Base-by-base conservation (phyloP, 2,888 invertebrate species). In the Apamea anceps region DNA sequence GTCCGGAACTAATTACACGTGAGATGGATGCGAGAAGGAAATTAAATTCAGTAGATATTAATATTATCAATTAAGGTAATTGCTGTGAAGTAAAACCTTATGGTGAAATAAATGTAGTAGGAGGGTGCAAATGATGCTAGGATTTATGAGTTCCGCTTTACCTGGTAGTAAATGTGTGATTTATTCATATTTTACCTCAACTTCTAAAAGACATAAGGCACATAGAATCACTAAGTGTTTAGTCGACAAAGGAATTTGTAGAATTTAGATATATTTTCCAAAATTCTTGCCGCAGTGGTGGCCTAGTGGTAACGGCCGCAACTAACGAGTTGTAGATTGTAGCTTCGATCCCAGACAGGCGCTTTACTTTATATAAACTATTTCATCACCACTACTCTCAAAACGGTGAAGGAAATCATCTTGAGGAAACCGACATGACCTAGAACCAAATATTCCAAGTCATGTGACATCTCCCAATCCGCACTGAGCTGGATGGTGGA, bases 21-120 rank as follows among this genome's bases (percentile, higher is more conserved):
- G 81, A 90, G 89, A 93, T 90, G 72, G 78, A 93, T 92, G 89
- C 74, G 88, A 87, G 84, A 82, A 88, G 91, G 92, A 92, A 92
- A 92, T 91, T 84, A 87, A 83, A 80, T 82, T 87, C 84, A 83
- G 86, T 88, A 48, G 48, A 48, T 48, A 91, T 92, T 91, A 86
- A 90, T 91, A 89, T 82, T 74, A 80, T 84, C 80, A 80, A 89
- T 90, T 89, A 91, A 89, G 80, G 71, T 74, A 85, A 85, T 81
- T 72, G 68, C 81, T 81, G 70, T 63, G 85, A 81, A 84, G 79
- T 82, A 79, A 86, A 87, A 79, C 77, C 77, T 80, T 85, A 84
- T 67, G 79, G 54, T 63, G 13, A 60, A 73, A 82, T 72, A 82
- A 84, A 83, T 80, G 73, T 71, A 42, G 79, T 79, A 80, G 84